phyloP scores from a whole-genome alignment of 1,140 invertebrate genomes.

The Lasioglossum baleicum region DNA sequence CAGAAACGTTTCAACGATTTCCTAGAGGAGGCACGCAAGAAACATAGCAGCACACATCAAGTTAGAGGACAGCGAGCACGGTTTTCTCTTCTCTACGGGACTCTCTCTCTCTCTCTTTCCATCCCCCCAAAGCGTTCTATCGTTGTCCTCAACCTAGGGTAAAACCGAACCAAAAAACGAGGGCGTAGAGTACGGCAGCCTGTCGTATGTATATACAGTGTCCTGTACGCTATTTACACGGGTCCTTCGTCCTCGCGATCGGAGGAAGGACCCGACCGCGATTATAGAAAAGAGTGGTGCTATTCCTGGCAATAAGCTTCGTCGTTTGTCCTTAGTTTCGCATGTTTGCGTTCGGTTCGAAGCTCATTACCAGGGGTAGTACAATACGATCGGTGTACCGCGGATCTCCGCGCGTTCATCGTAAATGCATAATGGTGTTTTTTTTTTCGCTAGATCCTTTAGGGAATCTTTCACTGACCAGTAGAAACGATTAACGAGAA shows the following conservation, averaged over 20 bases:
- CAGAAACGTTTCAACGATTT: neutral
- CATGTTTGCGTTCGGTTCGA: too few species aligned
- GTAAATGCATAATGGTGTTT: too few species aligned
- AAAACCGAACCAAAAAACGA: slow-evolving; percentile 3
- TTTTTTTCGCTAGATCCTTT: too few species aligned
- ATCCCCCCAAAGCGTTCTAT: neutral
- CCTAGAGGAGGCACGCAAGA: slow-evolving; percentile 1
- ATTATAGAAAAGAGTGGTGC: neutral
- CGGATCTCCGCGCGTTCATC: too few species aligned
- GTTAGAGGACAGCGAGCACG: slow-evolving; percentile 15
- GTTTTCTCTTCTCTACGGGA: slow-evolving; percentile 20
- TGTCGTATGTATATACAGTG: slow-evolving; percentile 19
- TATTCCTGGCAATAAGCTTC: too few species aligned
- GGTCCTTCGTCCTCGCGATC: neutral
- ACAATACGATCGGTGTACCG: too few species aligned
- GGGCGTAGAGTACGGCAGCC: neutral
- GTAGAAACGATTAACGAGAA: too few species aligned
- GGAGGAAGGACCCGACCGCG: neutral
- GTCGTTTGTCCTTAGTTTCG: too few species aligned
- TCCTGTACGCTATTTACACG: slow-evolving; percentile 19
- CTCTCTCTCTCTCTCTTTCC: slow-evolving; percentile 18
- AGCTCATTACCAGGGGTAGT: too few species aligned
- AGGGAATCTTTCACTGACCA: too few species aligned
- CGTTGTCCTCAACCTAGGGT: neutral
- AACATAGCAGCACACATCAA: neutral